These are phyloP conservation scores for Limenitis camilla DNA, from an alignment of 2,888 invertebrate genomes.

Conservation along the genomic window DNA sequence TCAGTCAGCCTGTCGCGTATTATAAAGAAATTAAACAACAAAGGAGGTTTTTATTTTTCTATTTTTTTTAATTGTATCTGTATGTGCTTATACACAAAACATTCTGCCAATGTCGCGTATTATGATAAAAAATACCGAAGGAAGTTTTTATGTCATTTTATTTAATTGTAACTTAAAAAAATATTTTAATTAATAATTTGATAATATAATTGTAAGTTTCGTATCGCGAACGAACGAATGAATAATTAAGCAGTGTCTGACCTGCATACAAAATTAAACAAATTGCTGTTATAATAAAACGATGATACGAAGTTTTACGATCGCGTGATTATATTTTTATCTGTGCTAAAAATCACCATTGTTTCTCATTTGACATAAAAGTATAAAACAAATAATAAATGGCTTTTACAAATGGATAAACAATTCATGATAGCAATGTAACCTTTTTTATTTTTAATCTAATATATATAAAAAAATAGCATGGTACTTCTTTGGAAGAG, in stretches of 20 bases:
- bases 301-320: constrained; percentile 26
- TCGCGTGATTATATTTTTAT: constrained; percentile 37
- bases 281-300: constrained; percentile 25
- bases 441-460: constrained; percentile 4
- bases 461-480: too few relatives aligned
- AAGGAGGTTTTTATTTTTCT: too few relatives aligned
- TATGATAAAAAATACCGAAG: too few relatives aligned
- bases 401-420: constrained; percentile 4
- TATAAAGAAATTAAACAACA: too few relatives aligned
- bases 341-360: constrained; percentile 30
- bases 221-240: constrained; percentile 28
- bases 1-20: too few relatives aligned
- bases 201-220: constrained; percentile 10
- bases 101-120: too few relatives aligned
- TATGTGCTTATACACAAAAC: too few relatives aligned
- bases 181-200: neutral
- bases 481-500: neutral
- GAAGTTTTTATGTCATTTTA: neutral
- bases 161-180: neutral
- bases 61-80: too few relatives aligned
- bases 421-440: constrained; percentile 11
- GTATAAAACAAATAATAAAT: constrained; percentile 18
- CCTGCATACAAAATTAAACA: constrained; percentile 28
- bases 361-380: constrained; percentile 29
- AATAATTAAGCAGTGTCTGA: constrained; percentile 29